Conservation (phyloP, 2,797 vertebrate genomes). For the Podarcis lilfordi region DNA sequence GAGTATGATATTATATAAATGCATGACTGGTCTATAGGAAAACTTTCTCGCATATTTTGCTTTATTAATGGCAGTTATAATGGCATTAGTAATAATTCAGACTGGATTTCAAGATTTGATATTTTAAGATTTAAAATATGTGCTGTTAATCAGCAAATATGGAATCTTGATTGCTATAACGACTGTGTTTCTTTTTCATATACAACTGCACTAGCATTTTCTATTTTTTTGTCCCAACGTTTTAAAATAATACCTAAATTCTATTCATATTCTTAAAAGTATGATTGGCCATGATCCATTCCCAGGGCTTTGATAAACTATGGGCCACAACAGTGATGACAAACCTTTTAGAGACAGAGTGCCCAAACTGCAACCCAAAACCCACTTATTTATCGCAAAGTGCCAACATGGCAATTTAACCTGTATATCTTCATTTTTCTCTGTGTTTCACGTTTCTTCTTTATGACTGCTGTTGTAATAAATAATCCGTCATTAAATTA, state of each 20-base stretch:
- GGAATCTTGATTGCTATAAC: neutral
- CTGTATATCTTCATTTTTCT: no score
- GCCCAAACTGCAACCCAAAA: no score
- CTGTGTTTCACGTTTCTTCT: no score
- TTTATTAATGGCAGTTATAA: neutral
- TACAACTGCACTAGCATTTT: neutral
- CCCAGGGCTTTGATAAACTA: neutral
- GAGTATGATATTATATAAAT: no score
- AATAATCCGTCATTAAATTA: no score
- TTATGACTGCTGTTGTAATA: no score
- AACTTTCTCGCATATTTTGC: neutral
- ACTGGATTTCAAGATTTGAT: no score
- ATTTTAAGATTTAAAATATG: neutral
- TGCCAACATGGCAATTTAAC: no score
- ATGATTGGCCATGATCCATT: no score
- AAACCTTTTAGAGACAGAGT: no score
- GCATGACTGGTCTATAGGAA: neutral
- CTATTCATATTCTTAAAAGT: neutral
- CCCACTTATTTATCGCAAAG: no score
- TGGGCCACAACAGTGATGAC: neutral
- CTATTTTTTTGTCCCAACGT: neutral
- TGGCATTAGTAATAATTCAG: neutral
- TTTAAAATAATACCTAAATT: neutral
- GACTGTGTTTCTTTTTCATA: neutral
- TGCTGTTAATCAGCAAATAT: neutral